Evolutionary conservation across 1,140 invertebrate species (phyloP), one percentile per base, ranked within the genome.

Genomic region (Zaprionus ornatus): DNA sequence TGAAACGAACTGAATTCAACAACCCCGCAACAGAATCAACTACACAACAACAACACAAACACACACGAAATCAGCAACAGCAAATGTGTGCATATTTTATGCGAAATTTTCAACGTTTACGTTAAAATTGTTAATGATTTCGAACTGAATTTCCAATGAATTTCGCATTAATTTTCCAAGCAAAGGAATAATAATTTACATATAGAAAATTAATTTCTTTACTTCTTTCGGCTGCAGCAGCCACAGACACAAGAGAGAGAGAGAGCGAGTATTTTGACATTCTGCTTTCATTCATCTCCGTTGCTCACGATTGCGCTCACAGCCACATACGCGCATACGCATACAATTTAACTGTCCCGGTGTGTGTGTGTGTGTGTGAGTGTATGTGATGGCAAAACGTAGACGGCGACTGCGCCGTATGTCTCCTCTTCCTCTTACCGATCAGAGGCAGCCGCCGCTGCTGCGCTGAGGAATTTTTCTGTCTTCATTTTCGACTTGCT

Each of bases 221-320:
- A 80, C 55, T 79, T 79, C 70, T 69, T 77, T 37, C 40, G 56
- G 75, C 79, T 85, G 84, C 84, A 74, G 83, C 83, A 85, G 79
- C 76, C 62, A 25, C 4, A 62, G 48, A 37, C 52, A 74, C 25
- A 68, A n/a, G n/a, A n/a, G 52, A 68, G 21, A 45, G 61, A 52
- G 64, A 66, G 71, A 79, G 68, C 74, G 69, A 71, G 67, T 84
- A 80, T 87, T 87, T 90, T 87, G 84, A 90, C 80, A 87, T 87
- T 87, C 80, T 84, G 85, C 84, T 90, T 87, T 90, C 85, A 87
- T 87, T 87, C 84, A 87, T 87, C 84, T 87, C 84, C 84, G 81
- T 84, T 82, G 78, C 77, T 82, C 67, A 52, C 73, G 67, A 69
- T 72, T 79, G 70, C 81, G 69, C 80, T 83, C 82, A 10, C 66